phyloP scores from a whole-genome alignment of 2,888 invertebrate species.

The Zygaena filipendulae region DNA sequence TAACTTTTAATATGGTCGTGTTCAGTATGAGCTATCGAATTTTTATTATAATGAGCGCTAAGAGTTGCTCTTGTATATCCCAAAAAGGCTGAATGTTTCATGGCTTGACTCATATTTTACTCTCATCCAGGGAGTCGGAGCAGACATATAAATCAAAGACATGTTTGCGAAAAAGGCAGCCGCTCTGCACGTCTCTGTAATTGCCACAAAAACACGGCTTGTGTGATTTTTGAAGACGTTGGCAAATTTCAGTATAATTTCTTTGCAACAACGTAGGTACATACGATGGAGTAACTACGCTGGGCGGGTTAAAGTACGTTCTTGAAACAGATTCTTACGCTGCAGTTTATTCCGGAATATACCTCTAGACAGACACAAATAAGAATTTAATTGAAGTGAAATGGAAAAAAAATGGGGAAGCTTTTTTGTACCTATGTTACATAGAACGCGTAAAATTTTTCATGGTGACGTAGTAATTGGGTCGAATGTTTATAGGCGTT shows the following conservation, averaged over 20 bases:
- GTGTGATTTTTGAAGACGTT: slow-evolving; percentile 56
- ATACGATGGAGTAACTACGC: too few relatives aligned
- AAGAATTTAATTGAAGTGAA: too few relatives aligned
- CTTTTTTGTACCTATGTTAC: too few relatives aligned
- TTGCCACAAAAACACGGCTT: slow-evolving; percentile 60
- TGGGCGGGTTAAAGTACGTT: too few relatives aligned
- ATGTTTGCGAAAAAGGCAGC: slow-evolving; percentile 48
- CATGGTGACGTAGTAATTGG: too few relatives aligned
- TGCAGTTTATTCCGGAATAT: too few relatives aligned
- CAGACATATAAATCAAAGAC: slow-evolving; percentile 62
- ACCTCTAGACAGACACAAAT: too few relatives aligned
- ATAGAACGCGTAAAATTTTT: too few relatives aligned
- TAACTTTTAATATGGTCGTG: slow-evolving; percentile 22
- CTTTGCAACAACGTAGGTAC: too few relatives aligned
- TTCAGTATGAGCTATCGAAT: slow-evolving; percentile 56
- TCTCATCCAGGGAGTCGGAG: slow-evolving; percentile 39
- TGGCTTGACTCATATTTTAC: slow-evolving; percentile 59
- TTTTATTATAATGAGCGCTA: slow-evolving; percentile 63
- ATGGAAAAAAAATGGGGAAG: too few relatives aligned
- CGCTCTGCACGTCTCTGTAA: slow-evolving; percentile 55
- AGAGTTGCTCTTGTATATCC: slow-evolving; percentile 44
- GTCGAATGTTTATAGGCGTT: too few relatives aligned
- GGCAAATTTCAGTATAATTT: slow-evolving; percentile 61
- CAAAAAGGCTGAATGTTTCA: slow-evolving; percentile 61
- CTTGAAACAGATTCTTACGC: too few relatives aligned